These are phyloP conservation scores for Poecile atricapillus DNA, from an alignment of 2,113 vertebrate genomes.

Conservation along the genomic window DNA sequence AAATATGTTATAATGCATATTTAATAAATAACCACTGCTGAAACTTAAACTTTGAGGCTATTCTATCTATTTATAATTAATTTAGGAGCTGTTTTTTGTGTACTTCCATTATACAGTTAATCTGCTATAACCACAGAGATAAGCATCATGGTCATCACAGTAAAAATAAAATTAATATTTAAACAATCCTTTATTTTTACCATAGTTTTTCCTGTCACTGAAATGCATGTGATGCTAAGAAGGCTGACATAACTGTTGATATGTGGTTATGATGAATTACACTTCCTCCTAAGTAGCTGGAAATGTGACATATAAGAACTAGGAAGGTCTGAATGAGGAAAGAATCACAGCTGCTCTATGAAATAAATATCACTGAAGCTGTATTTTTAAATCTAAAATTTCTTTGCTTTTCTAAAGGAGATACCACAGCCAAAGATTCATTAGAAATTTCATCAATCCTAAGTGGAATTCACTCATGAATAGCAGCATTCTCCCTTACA, in stretches of 20 bases:
- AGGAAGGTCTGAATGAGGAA: background rate
- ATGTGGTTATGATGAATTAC: background rate
- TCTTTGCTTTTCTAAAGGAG: background rate
- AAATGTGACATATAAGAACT: background rate
- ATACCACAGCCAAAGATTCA: background rate
- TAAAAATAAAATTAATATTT: background rate
- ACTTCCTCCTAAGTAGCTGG: background rate
- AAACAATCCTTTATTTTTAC: background rate
- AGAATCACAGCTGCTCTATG: background rate
- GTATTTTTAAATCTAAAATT: background rate
- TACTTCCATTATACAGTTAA: background rate
- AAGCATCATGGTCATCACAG: accelerated
- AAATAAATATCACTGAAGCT: background rate
- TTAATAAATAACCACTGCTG: background rate
- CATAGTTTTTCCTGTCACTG: background rate
- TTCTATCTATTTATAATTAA: background rate
- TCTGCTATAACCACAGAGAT: background rate
- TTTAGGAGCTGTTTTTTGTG: background rate
- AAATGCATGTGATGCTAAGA: background rate
- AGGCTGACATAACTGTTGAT: background rate
- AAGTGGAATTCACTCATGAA: background rate
- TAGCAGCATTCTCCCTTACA: background rate
- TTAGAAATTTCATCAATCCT: background rate
- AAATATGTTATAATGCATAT: background rate
- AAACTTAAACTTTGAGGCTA: background rate